A percentile compares a stretch with the other conserved stretches of the same genome.
phyloP scores from a whole-genome alignment of 2,888 invertebrate genomes.

The Troglohyphantes excavatus region DNA sequence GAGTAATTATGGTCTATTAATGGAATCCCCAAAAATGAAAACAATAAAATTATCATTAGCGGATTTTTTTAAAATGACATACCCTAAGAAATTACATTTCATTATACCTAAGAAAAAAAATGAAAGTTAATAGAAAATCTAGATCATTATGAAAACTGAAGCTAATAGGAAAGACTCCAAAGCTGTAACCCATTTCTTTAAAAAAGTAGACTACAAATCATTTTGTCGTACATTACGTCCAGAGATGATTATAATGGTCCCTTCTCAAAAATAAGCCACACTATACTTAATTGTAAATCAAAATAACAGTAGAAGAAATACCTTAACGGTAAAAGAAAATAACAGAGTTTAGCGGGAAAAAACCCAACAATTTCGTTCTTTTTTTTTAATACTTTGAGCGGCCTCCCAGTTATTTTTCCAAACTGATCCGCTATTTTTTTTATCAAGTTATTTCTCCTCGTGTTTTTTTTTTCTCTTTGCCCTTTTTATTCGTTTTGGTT shows the following conservation, averaged over 20 bases:
- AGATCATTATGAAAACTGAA: no score
- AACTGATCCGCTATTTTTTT: not conserved
- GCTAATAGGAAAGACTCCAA: no score
- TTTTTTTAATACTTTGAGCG: not conserved
- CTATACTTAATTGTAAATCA: not conserved
- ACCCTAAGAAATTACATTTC: no score
- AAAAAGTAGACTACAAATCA: not conserved
- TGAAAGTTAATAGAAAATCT: not conserved
- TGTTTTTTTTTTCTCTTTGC: not conserved
- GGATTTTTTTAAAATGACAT: no score
- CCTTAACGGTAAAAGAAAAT: conserved; percentile 5
- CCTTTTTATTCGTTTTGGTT: no score
- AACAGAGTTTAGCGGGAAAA: not conserved
- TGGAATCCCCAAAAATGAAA: no score
- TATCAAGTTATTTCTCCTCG: not conserved
- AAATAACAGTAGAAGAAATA: not conserved
- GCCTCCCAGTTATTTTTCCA: not conserved
- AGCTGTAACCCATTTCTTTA: not conserved
- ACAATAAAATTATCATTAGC: no score
- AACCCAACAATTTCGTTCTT: not conserved
- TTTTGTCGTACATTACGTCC: not conserved
- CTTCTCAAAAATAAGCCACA: not conserved
- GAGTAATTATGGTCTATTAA: no score
- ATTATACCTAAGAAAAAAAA: not conserved
- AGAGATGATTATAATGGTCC: not conserved